Conservation (phyloP, 2,113 vertebrate genomes). For the Lagopus leucura region DNA sequence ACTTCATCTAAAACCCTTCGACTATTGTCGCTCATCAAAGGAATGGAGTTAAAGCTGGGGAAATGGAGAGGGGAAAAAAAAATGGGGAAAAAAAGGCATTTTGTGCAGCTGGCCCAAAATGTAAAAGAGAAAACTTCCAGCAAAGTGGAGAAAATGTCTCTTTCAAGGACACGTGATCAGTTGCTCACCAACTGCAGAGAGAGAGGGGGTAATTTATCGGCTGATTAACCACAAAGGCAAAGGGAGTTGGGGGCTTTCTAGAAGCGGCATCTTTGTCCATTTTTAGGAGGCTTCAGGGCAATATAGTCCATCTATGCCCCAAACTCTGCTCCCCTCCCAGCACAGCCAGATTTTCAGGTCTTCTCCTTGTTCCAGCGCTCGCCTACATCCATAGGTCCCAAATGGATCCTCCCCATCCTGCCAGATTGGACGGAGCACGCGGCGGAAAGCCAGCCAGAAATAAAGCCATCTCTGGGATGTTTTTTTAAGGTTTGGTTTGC, state of each 20-base stretch:
- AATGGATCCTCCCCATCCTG: constrained; percentile 10
- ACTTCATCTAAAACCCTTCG: background rate
- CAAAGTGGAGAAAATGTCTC: background rate
- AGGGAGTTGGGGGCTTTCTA: background rate
- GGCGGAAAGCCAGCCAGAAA: constrained; percentile 3
- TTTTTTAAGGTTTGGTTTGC: constrained; percentile 41
- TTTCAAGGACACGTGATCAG: background rate
- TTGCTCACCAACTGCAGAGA: accelerated
- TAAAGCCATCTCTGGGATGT: constrained; percentile 22
- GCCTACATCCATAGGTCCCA: constrained; percentile 24
- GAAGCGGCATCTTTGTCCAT: background rate
- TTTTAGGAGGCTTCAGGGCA: background rate
- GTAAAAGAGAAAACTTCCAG: background rate
- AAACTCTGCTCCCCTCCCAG: background rate
- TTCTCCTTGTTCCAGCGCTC: background rate
- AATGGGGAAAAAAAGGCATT: background rate
- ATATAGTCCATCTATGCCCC: background rate
- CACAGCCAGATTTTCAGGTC: constrained; percentile 17
- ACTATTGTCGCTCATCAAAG: background rate
- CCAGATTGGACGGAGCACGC: background rate
- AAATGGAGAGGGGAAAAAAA: accelerated
- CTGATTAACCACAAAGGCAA: background rate
- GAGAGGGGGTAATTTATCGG: background rate
- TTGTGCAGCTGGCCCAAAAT: accelerated
- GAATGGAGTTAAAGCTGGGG: background rate